Base-by-base conservation (phyloP, 1,140 invertebrate genomes). In the Ooceraea biroi region DNA sequence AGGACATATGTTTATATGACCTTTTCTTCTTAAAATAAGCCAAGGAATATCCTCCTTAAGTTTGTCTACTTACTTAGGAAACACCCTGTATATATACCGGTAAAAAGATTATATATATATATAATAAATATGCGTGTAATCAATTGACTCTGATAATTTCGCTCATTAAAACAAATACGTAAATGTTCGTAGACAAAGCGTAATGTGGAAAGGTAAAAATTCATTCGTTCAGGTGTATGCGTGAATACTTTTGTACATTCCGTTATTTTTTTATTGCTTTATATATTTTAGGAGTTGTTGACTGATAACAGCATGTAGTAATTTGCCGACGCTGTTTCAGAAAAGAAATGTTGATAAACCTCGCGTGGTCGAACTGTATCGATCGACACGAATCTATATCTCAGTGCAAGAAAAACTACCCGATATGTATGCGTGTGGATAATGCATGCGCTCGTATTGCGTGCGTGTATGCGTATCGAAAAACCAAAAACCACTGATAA, bases 241-340 rank as follows among this genome's bases (percentile, higher is more conserved):
- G 11, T n/a, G 12, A 57, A 30, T 58, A 74, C 25, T 55, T 72
- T 85, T 71, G 17, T 52, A 73, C 36, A 72, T 68, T 30, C 27
- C n/a, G 50, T 66, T 22, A 41, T 48, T n/a, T 7, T 41, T 11
- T 46, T 22, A 36, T 84, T 61, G 27, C 27, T 55, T 69, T 69
- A 61, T 8, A 69, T 30, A 0, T 44, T 61, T 27, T 12, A 22
- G 5, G 58, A 19, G 25, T 60, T 27, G 1, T 17, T 44, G 58
- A 19, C 36, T 72, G 12, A 25, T 17, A 14, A n/a, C n/a, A n/a
- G 41, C 3, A 22, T 5, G 1, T 0, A 14, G 10, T 27, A 58
- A 58, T 73, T 60, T n/a, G 19, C 25, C 22, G 4, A 1, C 14
- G n/a, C 11, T 30, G 17, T 19, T 61, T 60, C 5, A 74, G 11